Conservation (phyloP, 1,140 invertebrate genomes). For the Glomeris maerens region DNA sequence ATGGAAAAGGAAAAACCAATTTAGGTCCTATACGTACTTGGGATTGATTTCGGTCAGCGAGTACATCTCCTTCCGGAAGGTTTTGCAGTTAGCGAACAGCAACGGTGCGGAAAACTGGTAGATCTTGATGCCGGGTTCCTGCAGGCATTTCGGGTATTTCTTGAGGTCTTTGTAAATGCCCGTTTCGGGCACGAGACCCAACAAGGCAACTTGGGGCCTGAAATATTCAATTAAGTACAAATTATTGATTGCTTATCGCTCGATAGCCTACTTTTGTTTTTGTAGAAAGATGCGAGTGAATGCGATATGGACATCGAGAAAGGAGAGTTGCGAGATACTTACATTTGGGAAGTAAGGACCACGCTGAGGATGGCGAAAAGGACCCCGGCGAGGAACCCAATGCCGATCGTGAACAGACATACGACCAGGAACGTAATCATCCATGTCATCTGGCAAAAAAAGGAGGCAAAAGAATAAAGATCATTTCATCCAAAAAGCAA, state of each 20-base stretch:
- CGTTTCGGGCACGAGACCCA: conserved; percentile 29
- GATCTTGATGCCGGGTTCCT: conserved; percentile 30
- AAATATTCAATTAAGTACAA: conserved; percentile 11
- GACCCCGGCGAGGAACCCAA: conserved; percentile 58
- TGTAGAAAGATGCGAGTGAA: background rate
- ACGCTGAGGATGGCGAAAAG: conserved; percentile 33
- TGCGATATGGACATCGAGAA: background rate
- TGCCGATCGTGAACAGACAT: conserved; percentile 69
- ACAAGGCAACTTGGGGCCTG: conserved; percentile 27
- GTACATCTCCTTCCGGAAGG: conserved; percentile 27
- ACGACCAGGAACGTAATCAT: conserved; percentile 62
- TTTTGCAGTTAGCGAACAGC: conserved; percentile 31
- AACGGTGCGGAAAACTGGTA: conserved; percentile 31
- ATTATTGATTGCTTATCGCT: background rate
- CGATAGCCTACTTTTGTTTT: background rate
- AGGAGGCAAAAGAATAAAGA: conserved; percentile 25
- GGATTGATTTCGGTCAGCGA: conserved; percentile 38
- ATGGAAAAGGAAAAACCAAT: no score
- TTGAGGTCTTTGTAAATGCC: conserved; percentile 29
- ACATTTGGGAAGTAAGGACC: conserved; percentile 29
- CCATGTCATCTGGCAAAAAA: conserved; percentile 41
- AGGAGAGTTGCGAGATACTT: conserved; percentile 10
- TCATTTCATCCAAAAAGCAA: conserved; percentile 53
- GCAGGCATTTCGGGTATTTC: conserved; percentile 18
- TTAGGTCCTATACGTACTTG: conserved; percentile 18